phyloP scores from a whole-genome alignment of 2,113 vertebrate species.

The Pao palembangensis region DNA sequence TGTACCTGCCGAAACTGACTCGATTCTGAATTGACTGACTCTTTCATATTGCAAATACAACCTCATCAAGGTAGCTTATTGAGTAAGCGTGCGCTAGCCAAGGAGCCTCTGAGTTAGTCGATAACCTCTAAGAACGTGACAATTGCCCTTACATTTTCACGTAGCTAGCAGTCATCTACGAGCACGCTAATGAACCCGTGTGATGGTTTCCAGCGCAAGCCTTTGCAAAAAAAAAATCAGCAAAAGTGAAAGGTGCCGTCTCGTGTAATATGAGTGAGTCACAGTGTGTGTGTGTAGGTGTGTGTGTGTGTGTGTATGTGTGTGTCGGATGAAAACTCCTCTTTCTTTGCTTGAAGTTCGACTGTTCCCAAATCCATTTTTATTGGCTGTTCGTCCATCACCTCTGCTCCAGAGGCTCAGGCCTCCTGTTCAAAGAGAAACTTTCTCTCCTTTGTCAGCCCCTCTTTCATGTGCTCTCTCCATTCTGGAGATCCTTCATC shows the following conservation, averaged over 20 bases:
- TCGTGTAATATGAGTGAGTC: conserved; percentile 25
- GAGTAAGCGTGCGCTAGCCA: too few relatives aligned
- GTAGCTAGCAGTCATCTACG: background rate
- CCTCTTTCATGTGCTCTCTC: conserved; percentile 41
- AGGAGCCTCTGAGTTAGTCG: too few relatives aligned
- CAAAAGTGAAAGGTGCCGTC: conserved; percentile 36
- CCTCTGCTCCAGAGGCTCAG: conserved; percentile 20
- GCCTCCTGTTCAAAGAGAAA: conserved; percentile 30
- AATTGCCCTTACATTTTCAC: too few relatives aligned
- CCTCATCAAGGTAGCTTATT: too few relatives aligned
- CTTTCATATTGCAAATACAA: too few relatives aligned
- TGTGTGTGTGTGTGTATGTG: conserved; percentile 13
- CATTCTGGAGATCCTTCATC: conserved; percentile 50
- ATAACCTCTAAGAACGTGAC: too few relatives aligned
- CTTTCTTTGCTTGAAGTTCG: conserved; percentile 42
- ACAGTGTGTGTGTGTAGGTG: conserved; percentile 18
- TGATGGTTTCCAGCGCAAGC: conserved; percentile 48
- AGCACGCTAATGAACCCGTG: conserved; percentile 10
- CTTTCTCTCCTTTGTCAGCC: conserved; percentile 40
- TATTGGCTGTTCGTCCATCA: conserved; percentile 36
- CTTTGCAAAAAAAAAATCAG: conserved; percentile 27
- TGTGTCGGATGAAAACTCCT: conserved; percentile 36
- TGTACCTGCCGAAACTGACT: too few relatives aligned
- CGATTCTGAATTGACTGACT: too few relatives aligned
- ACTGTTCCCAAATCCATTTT: conserved; percentile 27